Percentiles rank a stretch among this genome's conserved stretches.
phyloP scores from a whole-genome alignment of 2,113 vertebrate species.

The Theristicus caerulescens region DNA sequence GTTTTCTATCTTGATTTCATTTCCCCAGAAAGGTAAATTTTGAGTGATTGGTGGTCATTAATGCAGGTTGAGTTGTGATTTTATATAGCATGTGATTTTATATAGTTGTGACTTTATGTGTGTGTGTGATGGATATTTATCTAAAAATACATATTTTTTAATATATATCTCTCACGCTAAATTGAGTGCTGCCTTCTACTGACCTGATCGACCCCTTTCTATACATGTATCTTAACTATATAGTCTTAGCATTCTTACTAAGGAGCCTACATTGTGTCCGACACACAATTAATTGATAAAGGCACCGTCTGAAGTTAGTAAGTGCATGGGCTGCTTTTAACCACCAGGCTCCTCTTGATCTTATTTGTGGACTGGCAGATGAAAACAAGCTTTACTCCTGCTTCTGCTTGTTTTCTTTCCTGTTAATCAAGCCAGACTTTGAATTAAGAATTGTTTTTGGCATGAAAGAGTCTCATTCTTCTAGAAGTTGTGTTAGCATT shows the following conservation, averaged over 20 bases:
- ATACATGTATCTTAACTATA: accelerated
- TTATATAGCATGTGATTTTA: background rate
- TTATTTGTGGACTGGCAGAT: background rate
- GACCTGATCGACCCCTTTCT: background rate
- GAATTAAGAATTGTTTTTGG: background rate
- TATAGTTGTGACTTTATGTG: background rate
- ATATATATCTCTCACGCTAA: background rate
- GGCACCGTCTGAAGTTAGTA: background rate
- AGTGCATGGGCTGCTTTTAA: background rate
- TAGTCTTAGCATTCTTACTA: background rate
- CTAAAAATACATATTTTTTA: background rate
- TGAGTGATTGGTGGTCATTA: background rate
- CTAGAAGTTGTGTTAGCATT: background rate
- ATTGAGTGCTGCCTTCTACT: background rate
- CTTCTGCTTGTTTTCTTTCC: background rate
- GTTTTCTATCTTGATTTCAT: background rate
- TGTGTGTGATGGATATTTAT: too few relatives aligned
- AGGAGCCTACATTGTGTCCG: background rate
- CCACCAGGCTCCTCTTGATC: background rate
- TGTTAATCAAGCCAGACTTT: background rate
- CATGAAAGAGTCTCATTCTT: background rate
- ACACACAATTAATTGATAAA: background rate
- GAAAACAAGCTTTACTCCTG: background rate
- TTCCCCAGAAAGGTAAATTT: background rate
- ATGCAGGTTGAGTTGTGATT: background rate